Base-by-base conservation (phyloP, 2,113 vertebrate genomes). In the Leptobrachium leishanense region DNA sequence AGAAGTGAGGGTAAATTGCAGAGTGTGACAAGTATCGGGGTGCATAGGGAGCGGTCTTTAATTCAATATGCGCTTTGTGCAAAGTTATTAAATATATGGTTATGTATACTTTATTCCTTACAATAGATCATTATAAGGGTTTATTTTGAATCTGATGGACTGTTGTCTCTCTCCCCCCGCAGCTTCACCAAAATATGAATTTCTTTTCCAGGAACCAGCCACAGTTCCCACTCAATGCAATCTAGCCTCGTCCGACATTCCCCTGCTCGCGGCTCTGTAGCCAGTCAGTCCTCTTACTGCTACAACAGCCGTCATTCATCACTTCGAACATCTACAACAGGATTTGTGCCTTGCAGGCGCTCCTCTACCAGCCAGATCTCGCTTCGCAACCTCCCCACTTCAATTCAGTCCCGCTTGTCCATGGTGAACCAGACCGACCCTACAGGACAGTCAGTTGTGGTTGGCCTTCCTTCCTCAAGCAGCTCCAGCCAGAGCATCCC, bases 401-500 rank as follows among this genome's bases (percentile, higher is more conserved):
- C 97, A 77, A 95, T 99, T 88, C 97, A 99, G 90, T 95, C 97
- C 68, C 96, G 97, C 64, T 92, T 99, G 0, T 97, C 95, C 12
- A 91, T 95, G 72, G 91, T 92, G 68, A 94, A 94, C 87, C 90
- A 90, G 79, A 84, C 88, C 85, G 97, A 97, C 72, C 87, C 94
- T 1, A 82, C 91, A 31, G 86, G 92, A 72, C 92, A 91, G 88
- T 82, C 89, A 0, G 90, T 90, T 72, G 1, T 83, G 76, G 84
- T 87, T 87, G 90, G 85, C 68, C 89, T 93, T 42, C 96, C 96
- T 71, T 96, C 97, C 15, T 94, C 93, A 77, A 97, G 96, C 84
- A 95, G 95, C 85, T 98, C 97, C 86, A 97, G 95, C 89, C 96
- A 99, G 90, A 98, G 96, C 92, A 97, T 99, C 91, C 97, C 96